Evolutionary conservation across 2,888 invertebrate genomes (phyloP), one percentile per base, ranked within the genome.

Genomic region (Aphodius sticticus): DNA sequence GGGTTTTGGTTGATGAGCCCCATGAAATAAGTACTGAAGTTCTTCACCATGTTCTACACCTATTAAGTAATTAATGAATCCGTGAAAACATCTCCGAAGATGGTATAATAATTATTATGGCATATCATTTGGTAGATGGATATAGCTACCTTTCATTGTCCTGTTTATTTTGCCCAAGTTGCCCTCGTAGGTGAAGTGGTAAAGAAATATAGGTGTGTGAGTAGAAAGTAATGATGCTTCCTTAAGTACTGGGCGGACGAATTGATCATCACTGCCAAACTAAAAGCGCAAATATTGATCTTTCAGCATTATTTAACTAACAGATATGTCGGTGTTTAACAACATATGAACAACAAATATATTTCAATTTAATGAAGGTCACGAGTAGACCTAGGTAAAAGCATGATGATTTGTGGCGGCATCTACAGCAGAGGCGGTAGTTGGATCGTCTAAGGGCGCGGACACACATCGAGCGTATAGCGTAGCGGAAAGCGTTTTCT

Each of bases 161-260:
- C 71, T 14, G 35, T 71, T 71, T 0, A 7, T 71, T 71, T 71
- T 71, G 9, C 81, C 82, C 37, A 82, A 76, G 14, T 76, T 74
- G 26, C 82, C 81, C 76, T 81, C 53, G 16, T 81, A 81, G 14
- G 82, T 81, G 75, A 82, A 81, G 38, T 70, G 76, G 15, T 82
- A 82, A 0, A 82, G 71, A 37, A 81, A 82, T 6, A 78, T 78
- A 6, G 77, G 76, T 12, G 79, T 70, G 6, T 14, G 16, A 70
- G 78, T 36, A 5, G 81, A 81, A 38, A 77, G 76, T 12, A 82
- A 70, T 26, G 14, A 6, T n/a, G 78, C 78, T 4, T 80, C 79
- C 77, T 81, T 77, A 6, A 78, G n/a, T 72, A 81, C 78, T 15
- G 81, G 78, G n/a, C 82, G 71, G 14, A 79, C 74, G 70, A 81